Conservation (phyloP, 2,113 vertebrate genomes). For the Atherinomorus stipes region DNA sequence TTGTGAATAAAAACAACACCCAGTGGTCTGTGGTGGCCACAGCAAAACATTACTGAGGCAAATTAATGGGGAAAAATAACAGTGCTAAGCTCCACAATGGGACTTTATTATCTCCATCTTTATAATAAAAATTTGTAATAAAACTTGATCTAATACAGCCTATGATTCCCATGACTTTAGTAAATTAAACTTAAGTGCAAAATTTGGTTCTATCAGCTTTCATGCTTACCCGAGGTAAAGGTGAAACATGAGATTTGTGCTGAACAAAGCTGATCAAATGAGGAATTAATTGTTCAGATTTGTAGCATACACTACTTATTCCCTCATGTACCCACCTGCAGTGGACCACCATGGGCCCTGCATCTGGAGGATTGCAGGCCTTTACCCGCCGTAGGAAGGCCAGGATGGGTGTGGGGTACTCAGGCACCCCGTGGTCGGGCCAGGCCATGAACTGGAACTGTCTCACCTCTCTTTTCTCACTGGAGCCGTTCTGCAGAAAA, state of each 20-base stretch:
- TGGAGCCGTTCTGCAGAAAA: constrained; percentile 90
- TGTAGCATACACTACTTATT: not conserved
- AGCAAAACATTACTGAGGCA: not conserved
- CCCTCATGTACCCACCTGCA: constrained; percentile 86
- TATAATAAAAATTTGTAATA: not conserved
- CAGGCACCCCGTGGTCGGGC: constrained; percentile 95
- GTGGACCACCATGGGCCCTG: constrained; percentile 96
- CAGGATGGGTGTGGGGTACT: constrained; percentile 95
- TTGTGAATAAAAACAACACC: not conserved
- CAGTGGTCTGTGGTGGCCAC: not conserved
- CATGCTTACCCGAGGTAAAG: not conserved
- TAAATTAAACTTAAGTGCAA: not conserved
- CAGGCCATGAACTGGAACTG: constrained; percentile 99
- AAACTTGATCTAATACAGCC: not conserved
- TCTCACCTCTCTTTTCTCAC: constrained; percentile 93
- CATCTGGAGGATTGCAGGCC: constrained; percentile 92
- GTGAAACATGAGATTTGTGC: not conserved
- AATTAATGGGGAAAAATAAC: constrained; percentile 1
- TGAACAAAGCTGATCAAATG: not conserved
- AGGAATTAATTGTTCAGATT: not conserved
- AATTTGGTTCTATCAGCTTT: not conserved
- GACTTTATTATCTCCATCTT: constrained; percentile 12
- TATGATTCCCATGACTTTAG: not conserved
- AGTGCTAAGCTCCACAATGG: not conserved
- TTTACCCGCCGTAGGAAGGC: constrained; percentile 94